Percentiles rank a stretch among this genome's conserved stretches.
Conservation (phyloP, 2,888 invertebrate genomes). For the Metacarcinus magister region DNA sequence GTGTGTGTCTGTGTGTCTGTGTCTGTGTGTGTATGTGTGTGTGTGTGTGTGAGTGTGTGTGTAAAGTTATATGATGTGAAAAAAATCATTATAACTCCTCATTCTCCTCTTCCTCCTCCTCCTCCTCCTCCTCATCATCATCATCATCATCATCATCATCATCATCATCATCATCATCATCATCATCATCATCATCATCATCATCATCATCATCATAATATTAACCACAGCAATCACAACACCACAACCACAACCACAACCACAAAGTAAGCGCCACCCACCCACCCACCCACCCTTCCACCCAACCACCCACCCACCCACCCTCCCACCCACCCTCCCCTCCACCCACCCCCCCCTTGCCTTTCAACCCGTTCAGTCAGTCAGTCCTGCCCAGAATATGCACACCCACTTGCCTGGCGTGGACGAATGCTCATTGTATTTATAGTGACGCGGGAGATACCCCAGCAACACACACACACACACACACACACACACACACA, state of each 20-base stretch:
- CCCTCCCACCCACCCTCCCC: no score
- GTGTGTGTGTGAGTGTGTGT: conserved; percentile 13
- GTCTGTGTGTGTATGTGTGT: background rate
- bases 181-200: background rate
- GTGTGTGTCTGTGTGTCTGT: background rate
- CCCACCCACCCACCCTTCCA: no score
- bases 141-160: background rate
- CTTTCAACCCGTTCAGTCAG: no score
- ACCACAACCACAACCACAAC: no score
- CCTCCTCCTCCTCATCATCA: background rate
- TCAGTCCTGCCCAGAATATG: background rate
- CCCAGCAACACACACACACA: background rate
- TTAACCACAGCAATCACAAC: no score
- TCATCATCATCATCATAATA: background rate
- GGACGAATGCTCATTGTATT: background rate
- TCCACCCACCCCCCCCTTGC: no score
- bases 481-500: background rate
- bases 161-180: background rate
- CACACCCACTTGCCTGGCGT: background rate
- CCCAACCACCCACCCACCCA: no score
- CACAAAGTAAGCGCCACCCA: no score
- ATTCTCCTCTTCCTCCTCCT: background rate
- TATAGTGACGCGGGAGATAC: background rate
- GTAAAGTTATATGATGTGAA: background rate
- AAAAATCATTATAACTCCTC: background rate